A percentile compares a stretch with the other conserved stretches of the same genome.
Evolutionary conservation across 2,113 vertebrate genomes (phyloP).

Genomic region (Cyprinodon tularosa): DNA sequence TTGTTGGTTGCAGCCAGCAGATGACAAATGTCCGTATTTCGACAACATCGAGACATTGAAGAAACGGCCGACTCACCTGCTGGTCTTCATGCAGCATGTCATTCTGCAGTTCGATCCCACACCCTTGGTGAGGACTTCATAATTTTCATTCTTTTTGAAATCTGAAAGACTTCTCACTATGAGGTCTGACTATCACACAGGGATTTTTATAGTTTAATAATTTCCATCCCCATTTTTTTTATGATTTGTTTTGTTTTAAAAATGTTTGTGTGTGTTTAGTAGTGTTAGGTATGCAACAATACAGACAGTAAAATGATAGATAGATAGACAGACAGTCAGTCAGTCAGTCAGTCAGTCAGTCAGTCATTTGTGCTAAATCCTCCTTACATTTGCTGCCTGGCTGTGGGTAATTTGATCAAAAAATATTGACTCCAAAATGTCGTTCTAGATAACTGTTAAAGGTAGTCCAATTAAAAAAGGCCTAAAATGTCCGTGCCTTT

Average conservation of each 20-base stretch:
- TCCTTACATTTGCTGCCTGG: not conserved
- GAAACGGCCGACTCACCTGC: conserved; percentile 82
- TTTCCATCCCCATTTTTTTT: no score
- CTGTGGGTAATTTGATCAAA: not conserved
- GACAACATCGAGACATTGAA: conserved; percentile 84
- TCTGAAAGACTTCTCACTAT: not conserved
- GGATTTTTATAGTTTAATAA: no score
- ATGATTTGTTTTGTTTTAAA: no score
- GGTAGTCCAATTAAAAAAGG: no score
- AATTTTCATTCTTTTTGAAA: not conserved
- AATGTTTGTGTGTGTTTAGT: not conserved
- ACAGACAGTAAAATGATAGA: not conserved
- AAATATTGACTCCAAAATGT: no score
- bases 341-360: no score
- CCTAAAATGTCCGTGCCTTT: no score
- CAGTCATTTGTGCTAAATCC: not conserved
- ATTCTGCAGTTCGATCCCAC: conserved; percentile 90
- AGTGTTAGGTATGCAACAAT: not conserved
- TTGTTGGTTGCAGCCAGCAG: conserved; percentile 69
- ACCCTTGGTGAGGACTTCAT: conserved; percentile 80
- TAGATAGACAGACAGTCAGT: not conserved
- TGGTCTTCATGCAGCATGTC: conserved; percentile 89
- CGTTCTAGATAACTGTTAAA: no score
- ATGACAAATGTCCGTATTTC: conserved; percentile 83
- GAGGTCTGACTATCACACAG: not conserved